phyloP scores from a whole-genome alignment of 2,113 vertebrate species.

The Eleginops maclovinus region DNA sequence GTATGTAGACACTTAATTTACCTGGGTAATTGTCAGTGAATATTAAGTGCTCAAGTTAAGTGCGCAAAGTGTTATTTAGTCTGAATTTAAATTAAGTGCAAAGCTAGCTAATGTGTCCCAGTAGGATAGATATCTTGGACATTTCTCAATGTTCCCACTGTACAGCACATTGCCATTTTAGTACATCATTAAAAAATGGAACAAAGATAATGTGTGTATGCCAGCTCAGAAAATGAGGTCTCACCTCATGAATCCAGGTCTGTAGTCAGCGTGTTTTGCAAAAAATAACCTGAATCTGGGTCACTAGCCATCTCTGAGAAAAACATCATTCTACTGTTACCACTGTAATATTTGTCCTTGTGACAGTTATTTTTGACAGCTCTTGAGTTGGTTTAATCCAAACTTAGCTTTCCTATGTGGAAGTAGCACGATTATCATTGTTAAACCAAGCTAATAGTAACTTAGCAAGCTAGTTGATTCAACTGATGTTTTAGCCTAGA shows the following conservation, averaged over 20 bases:
- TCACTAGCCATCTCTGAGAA: not conserved
- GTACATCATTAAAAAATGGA: conserved; percentile 8
- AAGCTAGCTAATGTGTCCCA: not conserved
- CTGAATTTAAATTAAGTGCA: not conserved
- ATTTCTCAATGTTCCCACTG: conserved; percentile 11
- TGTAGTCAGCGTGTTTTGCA: not conserved
- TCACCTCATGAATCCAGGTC: conserved; percentile 15
- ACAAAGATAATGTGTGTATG: conserved; percentile 14
- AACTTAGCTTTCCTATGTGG: not conserved
- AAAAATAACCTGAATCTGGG: conserved; percentile 1
- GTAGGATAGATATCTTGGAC: not conserved
- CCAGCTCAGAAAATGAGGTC: conserved; percentile 9
- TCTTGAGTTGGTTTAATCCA: not conserved
- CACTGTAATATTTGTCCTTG: not conserved
- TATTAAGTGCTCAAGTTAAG: too few relatives aligned
- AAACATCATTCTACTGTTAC: not conserved
- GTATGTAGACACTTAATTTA: too few relatives aligned
- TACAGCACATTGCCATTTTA: not conserved
- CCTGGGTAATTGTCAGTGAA: too few relatives aligned
- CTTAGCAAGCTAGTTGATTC: too few relatives aligned
- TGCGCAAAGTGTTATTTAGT: not conserved
- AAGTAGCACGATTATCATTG: not conserved
- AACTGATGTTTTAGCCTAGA: too few relatives aligned
- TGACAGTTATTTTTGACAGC: not conserved
- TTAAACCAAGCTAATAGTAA: not conserved